phyloP scores from a whole-genome alignment of 2,113 vertebrate genomes.

The Clinocottus analis region DNA sequence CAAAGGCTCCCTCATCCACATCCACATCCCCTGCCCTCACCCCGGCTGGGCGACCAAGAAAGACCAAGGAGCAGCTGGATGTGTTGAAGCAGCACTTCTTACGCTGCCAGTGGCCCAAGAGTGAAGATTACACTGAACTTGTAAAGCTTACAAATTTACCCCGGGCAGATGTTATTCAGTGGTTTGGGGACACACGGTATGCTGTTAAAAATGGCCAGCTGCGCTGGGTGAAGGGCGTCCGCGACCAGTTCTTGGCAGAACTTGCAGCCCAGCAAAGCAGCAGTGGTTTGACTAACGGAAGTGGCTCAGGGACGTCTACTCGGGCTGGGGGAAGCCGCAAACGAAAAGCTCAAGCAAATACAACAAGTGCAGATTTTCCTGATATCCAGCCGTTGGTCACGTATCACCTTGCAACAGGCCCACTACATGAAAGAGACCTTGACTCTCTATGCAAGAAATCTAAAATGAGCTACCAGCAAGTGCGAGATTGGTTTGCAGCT shows the following conservation, averaged over 20 bases:
- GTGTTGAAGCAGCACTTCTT: slow-evolving; percentile 91
- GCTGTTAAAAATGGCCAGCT: slow-evolving; percentile 93
- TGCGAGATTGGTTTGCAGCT: slow-evolving; percentile 88
- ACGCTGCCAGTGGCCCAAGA: slow-evolving; percentile 89
- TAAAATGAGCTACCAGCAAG: slow-evolving; percentile 87
- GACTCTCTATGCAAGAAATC: slow-evolving; percentile 84
- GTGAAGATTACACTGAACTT: slow-evolving; percentile 89
- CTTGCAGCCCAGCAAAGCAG: slow-evolving; percentile 77
- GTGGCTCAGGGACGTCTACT: slow-evolving; percentile 46
- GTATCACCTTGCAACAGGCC: slow-evolving; percentile 75
- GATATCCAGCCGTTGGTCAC: slow-evolving; percentile 74
- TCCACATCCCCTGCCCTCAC: slow-evolving; percentile 79
- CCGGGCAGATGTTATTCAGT: slow-evolving; percentile 91
- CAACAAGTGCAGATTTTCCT: slow-evolving; percentile 59
- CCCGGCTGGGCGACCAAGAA: slow-evolving; percentile 85
- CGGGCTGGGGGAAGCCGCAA: slow-evolving; percentile 73
- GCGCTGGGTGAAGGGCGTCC: slow-evolving; percentile 88
- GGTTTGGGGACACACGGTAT: slow-evolving; percentile 94
- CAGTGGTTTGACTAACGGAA: slow-evolving; percentile 59
- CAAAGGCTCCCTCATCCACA: slow-evolving; percentile 72
- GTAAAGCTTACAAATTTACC: slow-evolving; percentile 89
- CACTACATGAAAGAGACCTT: slow-evolving; percentile 83
- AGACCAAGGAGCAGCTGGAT: slow-evolving; percentile 92
- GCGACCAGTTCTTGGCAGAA: slow-evolving; percentile 82
- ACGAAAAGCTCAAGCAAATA: slow-evolving; percentile 72